phyloP scores from a whole-genome alignment of 2,797 vertebrate genomes.

The Platalea minor region DNA sequence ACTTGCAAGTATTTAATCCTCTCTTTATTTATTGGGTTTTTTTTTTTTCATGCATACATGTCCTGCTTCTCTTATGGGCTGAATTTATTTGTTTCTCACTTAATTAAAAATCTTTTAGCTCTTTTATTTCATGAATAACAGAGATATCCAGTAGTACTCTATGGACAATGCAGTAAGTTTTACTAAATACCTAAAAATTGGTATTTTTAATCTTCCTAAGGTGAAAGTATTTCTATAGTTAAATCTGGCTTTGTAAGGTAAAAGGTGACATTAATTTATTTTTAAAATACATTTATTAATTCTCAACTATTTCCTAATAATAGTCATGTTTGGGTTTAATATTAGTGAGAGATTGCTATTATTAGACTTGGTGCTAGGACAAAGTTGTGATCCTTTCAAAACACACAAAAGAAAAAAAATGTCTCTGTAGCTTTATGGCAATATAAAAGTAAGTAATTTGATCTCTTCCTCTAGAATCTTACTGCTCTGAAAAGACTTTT shows the following conservation, averaged over 20 bases:
- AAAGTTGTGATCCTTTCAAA: not conserved
- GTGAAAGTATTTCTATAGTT: not conserved
- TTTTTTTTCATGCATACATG: not conserved
- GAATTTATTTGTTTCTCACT: not conserved
- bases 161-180: not conserved
- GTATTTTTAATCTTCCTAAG: not conserved
- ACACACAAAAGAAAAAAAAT: not conserved
- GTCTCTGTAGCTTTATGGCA: not conserved
- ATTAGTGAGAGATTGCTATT: not conserved
- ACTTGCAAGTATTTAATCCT: not conserved
- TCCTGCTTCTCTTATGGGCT: not conserved
- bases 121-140: not conserved
- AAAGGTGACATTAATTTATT: not conserved
- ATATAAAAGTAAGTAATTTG: not conserved
- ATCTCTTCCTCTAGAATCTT: not conserved
- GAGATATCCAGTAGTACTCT: not conserved
- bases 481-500: not conserved
- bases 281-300: not conserved
- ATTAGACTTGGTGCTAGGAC: not conserved
- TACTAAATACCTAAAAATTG: not conserved
- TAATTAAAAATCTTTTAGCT: not conserved
- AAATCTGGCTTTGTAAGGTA: not conserved
- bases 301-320: not conserved
- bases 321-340: not conserved
- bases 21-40: not conserved